Base-by-base conservation (phyloP, 2,113 vertebrate genomes). In the Paedocypris sp. region DNA sequence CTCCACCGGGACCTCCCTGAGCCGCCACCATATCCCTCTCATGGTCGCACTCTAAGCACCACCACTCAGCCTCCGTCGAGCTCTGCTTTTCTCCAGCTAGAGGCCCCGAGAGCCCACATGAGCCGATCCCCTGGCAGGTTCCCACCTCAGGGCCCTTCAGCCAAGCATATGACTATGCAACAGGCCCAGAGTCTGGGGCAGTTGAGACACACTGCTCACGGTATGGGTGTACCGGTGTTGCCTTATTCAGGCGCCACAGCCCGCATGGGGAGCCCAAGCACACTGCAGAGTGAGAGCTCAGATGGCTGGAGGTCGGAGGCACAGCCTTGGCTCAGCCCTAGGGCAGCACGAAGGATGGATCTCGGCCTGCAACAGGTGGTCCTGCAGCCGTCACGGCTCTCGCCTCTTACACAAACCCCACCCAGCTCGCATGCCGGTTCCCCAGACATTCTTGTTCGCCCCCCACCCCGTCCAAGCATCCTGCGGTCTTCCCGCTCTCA, bases 201-300 rank as follows among this genome's bases (percentile, higher is more conserved):
- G 89, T 91, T 98, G 84, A 91, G 94, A 94, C 94, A 98, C 87
- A 98, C 95, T 84, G 87, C 92, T 84, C 92, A 98, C 84, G 95
- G 94, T 80, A 90, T 96, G 92, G 93, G 92, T 78, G 92, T 97
- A 89, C 94, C 94, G 76, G 93, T 97, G 88, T 92, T 98, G 93
- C 93, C 94, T 93, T 98, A 95, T 89, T 89, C 92, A 69, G 93
- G 93, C 87, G 87, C 90, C 52, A 87, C 89, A 16, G 86, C 87
- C 86, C 87, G 91, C 23, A 66, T 82, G 82, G 86, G 88, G 63
- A 89, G 91, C 87, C 90, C 92, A 87, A 93, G 90, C 89, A 91
- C 93, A 85, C 91, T 94, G 74, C 83, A 81, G 54, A 86, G 84
- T 75, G 86, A 93, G 80, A 84, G 85, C 85, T 89, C 94, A 82